Percentiles rank a stretch among this genome's conserved stretches.
Evolutionary conservation across 2,888 invertebrate genomes (phyloP).

Genomic region (Toxonevra muliebris): DNA sequence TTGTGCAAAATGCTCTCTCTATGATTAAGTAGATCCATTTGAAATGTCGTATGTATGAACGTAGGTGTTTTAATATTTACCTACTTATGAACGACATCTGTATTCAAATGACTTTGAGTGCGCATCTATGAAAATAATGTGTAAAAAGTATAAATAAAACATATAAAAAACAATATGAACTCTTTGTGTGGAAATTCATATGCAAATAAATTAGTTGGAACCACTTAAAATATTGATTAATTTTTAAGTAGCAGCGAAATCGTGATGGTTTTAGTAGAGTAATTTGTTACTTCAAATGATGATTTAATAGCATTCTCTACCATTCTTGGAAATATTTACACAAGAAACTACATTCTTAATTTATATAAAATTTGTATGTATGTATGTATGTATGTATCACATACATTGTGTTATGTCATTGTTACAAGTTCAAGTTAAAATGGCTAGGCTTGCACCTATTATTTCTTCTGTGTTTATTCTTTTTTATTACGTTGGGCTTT

Average conservation of each 20-base stretch:
- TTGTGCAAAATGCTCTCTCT: no score
- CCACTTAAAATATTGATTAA: background rate
- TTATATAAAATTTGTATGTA: background rate
- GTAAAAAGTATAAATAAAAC: no score
- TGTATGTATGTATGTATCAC: background rate
- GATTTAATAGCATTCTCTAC: no score
- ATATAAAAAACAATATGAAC: no score
- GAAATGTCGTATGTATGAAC: background rate
- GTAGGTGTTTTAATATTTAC: background rate
- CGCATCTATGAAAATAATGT: background rate
- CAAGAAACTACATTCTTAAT: background rate
- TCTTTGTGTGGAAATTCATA: background rate
- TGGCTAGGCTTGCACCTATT: background rate
- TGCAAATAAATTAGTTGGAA: background rate
- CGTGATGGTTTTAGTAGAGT: no score
- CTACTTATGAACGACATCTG: background rate
- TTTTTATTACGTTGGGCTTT: conserved; percentile 41
- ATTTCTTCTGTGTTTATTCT: conserved; percentile 30
- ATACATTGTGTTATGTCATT: conserved; percentile 1
- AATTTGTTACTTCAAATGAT: no score
- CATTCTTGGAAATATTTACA: no score
- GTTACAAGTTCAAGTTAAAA: conserved; percentile 21
- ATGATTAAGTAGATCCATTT: background rate
- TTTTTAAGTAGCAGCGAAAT: background rate
- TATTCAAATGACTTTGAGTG: background rate